Percentiles rank a stretch among this genome's conserved stretches.
Conservation (phyloP, 2,113 vertebrate genomes). For the Nothocercus julius region DNA sequence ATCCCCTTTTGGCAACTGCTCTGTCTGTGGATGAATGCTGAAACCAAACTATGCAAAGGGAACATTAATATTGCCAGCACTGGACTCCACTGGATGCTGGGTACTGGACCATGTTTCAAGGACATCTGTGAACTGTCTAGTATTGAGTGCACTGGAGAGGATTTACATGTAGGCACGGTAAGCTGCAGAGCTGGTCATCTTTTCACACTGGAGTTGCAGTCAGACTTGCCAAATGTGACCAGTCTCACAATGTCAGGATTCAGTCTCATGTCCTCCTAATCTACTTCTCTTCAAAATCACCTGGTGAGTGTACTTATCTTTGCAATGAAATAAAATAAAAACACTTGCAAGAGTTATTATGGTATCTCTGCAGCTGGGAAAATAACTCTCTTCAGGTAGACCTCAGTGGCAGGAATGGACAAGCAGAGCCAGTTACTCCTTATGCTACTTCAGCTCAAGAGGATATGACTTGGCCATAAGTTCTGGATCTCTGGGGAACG, state of each 20-base stretch:
- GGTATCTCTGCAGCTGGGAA: neutral
- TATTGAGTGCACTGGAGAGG: neutral
- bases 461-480: neutral
- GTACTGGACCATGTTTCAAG: neutral
- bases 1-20: constrained; percentile 43
- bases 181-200: neutral
- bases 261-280: neutral
- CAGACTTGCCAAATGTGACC: neutral
- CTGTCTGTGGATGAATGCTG: neutral
- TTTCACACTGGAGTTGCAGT: neutral
- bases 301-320: neutral
- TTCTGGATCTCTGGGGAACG: neutral
- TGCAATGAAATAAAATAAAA: neutral
- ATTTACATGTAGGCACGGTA: neutral
- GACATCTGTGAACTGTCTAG: neutral
- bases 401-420: neutral
- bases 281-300: neutral
- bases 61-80: constrained; percentile 1
- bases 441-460: neutral
- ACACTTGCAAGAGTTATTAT: neutral
- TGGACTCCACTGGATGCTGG: neutral
- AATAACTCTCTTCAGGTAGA: neutral
- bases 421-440: neutral
- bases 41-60: constrained; percentile 21
- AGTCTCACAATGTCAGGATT: neutral